Conservation (phyloP, 2,888 invertebrate genomes). For the Anarsia innoxiella region DNA sequence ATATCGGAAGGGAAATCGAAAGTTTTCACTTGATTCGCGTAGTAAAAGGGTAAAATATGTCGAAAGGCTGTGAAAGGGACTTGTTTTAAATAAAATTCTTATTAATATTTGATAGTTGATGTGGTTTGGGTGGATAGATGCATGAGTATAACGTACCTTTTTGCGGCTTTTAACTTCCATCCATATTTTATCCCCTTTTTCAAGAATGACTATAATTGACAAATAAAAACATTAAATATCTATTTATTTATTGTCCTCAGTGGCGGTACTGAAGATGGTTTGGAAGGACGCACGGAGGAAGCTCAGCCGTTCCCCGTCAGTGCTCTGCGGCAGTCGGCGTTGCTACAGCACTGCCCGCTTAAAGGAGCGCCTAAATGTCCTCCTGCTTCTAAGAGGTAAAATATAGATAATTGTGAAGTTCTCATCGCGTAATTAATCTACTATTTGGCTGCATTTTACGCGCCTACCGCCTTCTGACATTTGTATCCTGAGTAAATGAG, state of each 20-base stretch:
- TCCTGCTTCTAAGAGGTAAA: constrained; percentile 77
- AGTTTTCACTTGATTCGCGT: constrained; percentile 3
- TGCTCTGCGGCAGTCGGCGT: constrained; percentile 61
- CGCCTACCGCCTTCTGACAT: too few species aligned
- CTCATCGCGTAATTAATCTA: too few species aligned
- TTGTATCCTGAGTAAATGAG: too few species aligned
- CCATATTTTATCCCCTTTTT: not conserved
- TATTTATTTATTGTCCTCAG: constrained; percentile 25
- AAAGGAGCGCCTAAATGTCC: constrained; percentile 80
- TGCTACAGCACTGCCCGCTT: constrained; percentile 80
- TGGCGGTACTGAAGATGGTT: constrained; percentile 54
- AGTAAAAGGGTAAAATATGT: not conserved
- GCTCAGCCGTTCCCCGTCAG: constrained; percentile 51
- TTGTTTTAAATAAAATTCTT: too few species aligned
- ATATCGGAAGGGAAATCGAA: constrained; percentile 13
- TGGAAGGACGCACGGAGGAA: constrained; percentile 55
- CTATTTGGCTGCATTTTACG: too few species aligned
- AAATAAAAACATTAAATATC: not conserved
- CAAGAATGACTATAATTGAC: not conserved
- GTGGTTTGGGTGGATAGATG: too few species aligned
- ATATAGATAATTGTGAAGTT: not conserved
- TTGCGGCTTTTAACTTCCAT: too few species aligned
- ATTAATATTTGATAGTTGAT: too few species aligned
- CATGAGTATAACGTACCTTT: too few species aligned
- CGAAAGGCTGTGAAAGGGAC: too few species aligned